phyloP scores from a whole-genome alignment of 2,113 vertebrate genomes.

The Lutjanus erythropterus region DNA sequence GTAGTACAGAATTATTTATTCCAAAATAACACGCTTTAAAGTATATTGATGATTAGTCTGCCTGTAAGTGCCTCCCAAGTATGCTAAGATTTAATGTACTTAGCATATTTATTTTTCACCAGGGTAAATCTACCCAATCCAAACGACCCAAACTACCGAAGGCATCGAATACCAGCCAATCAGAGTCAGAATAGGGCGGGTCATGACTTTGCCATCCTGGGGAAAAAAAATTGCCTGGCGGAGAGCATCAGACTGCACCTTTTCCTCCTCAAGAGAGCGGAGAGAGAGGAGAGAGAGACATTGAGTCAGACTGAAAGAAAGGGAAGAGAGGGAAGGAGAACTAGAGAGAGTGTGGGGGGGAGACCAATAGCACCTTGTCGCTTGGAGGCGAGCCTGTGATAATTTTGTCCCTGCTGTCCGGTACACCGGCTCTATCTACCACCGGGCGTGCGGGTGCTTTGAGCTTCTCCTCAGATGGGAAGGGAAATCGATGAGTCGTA shows the following conservation, averaged over 20 bases:
- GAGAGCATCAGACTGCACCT: constrained; percentile 83
- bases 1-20: too few relatives aligned
- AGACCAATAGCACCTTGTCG: constrained; percentile 67
- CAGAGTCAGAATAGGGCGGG: too few relatives aligned
- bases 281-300: constrained; percentile 58
- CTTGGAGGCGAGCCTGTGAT: constrained; percentile 69
- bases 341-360: constrained; percentile 17
- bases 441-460: constrained; percentile 54
- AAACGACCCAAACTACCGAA: too few relatives aligned
- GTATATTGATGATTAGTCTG: too few relatives aligned
- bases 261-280: constrained; percentile 75
- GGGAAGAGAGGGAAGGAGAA: constrained; percentile 11
- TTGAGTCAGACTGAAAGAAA: constrained; percentile 28
- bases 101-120: too few relatives aligned
- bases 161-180: too few relatives aligned
- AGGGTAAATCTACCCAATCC: too few relatives aligned
- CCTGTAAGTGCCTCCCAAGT: too few relatives aligned
- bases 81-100: too few relatives aligned
- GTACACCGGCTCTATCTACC: constrained; percentile 56
- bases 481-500: constrained; percentile 65
- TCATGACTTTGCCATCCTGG: too few relatives aligned
- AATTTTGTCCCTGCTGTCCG: constrained; percentile 62
- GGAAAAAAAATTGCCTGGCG: too few relatives aligned
- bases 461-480: constrained; percentile 56
- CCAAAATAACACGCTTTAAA: too few relatives aligned